Base-by-base conservation (phyloP, 2,888 invertebrate genomes). In the Luffia ferchaultella region DNA sequence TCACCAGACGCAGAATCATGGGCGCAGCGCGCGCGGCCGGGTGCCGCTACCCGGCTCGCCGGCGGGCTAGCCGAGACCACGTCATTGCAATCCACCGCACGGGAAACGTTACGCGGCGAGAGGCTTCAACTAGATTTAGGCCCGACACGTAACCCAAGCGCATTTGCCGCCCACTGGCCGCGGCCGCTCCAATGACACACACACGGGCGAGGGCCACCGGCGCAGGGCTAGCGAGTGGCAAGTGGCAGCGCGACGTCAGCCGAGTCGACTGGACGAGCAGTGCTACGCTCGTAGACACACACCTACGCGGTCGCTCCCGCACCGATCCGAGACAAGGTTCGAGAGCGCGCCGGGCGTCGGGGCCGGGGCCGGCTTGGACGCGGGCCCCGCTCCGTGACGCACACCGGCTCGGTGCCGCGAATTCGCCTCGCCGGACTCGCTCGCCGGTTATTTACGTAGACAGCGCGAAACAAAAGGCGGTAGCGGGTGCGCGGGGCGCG, bases 1-100 rank as follows among this genome's bases (percentile, higher is more conserved):
- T 83, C 71, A 82, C 82, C 82, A 73, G 73, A 70, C 72, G 71
- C 70, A 70, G 68, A 75, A 67, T 73, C 82, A 83, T 83, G 80
- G 82, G 82, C 82, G 82, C 82, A 78, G 79, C 79, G 76, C 78
- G 68, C 62, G 67, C 67, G 68, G 61, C 67, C 61, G 46, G 46
- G 30, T 68, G 5, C 16, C 16, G n/a, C n/a, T 16, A n/a, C n/a
- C 17, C 3, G 7, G 5, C 43, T 42, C 17, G 43, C 17, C 17
- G 40, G 16, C 17, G 17, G n/a, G 43, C n/a, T 7, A 40, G 40
- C 40, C 7, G 16, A 42, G 43, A 42, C 43, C 43, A 17, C 43
- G n/a, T 15, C 40, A n/a, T n/a, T 30, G 16, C 46, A 43, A 46
- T 19, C 18, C 46, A 46, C 20, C 30, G n/a, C 19, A 30, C 46